Evolutionary conservation across 2,888 invertebrate genomes (phyloP), one percentile per base, ranked within the genome.

Genomic region (Melangyna quadrimaculata): DNA sequence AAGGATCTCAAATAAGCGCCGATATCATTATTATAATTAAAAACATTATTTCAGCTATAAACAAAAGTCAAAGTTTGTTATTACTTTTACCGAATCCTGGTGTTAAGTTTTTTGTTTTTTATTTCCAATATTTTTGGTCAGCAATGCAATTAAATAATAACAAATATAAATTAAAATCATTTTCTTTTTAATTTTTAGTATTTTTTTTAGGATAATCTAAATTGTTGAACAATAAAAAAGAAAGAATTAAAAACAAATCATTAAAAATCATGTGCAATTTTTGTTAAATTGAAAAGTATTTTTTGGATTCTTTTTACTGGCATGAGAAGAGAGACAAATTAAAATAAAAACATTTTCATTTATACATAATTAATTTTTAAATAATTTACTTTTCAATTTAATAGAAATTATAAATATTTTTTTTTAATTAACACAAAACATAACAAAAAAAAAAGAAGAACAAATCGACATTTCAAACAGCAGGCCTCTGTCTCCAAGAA

Each of bases 231-330:
- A 75, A 65, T 57, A 45, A 22, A 55, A 59, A 51, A 43, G 3
- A 70, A 32, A 57, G 17, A 55, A 63, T 19, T 12, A 37, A 37
- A 61, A 51, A 27, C 10, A 51, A 3, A 71, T 19, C 19, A 27
- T 61, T 12, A 29, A 27, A 48, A 72, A 32, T 69, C 59, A 74
- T 78, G 83, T 74, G 57, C 70, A 83, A 78, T 78, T 83, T 83
- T 79, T 83, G 70, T 78, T 83, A 74, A 79, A 83, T 74, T 74
- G 83, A 79, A 83, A 74, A 79, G 78, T 61, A 55, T 71, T 71
- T 61, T 59, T 22, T 4, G 12, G n/a, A 22, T 40, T 57, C 37
- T 45, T 65, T 53, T 70, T 57, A 32, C 69, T 74, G 69, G 78
- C 82, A 82, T 78, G 82, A n/a, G n/a, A 51, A 65, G 22, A 65